Base-by-base conservation (phyloP, 2,113 vertebrate genomes). In the Orthonyx spaldingii region DNA sequence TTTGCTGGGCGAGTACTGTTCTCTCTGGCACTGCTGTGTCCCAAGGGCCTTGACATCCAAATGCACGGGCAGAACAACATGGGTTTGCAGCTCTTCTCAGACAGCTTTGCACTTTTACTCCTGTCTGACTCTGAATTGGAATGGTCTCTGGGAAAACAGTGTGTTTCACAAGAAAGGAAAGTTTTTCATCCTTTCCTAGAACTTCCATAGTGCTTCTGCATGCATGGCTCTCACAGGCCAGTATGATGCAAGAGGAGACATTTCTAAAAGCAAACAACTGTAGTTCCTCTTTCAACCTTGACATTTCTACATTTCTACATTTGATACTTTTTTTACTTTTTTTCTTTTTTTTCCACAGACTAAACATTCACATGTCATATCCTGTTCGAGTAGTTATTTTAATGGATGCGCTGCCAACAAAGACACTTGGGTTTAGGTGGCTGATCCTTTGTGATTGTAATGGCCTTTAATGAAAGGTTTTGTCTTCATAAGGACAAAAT, bases 1-100 rank as follows among this genome's bases (percentile, higher is more conserved):
- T 46, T 56, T 7, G 21, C 78, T 59, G 1, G 4, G 41, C 0
- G 0, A 83, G 50, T 35, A 2, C 49, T 4, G 1, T 7, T 82
- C 26, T 66, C 49, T 3, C 4, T 26, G 13, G 3, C 13, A 3
- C 50, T 33, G 57, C 56, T 0, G 2, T 3, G 1, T 76, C n/a
- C 50, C 0, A 0, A 12, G 52, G 57, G 57, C 21, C 30, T 39
- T 32, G 46, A 41, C 71, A 49, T 77, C 90, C 64, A 56, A 84
- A 56, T 14, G 14, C 64, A 66, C 0, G 0, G 81, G n/a, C 74
- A 83, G 70, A 94, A 56, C 71, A 83, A 28, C 8, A 0, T 2
- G 33, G 47, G 1, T 56, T n/a, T 5, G 4, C 79, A 87, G 69
- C 39, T 80, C 52, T 44, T 52, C 64, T 78, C 64, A 71, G 37